Base-by-base conservation (phyloP, 2,113 vertebrate genomes). In the Notiomystis cincta region DNA sequence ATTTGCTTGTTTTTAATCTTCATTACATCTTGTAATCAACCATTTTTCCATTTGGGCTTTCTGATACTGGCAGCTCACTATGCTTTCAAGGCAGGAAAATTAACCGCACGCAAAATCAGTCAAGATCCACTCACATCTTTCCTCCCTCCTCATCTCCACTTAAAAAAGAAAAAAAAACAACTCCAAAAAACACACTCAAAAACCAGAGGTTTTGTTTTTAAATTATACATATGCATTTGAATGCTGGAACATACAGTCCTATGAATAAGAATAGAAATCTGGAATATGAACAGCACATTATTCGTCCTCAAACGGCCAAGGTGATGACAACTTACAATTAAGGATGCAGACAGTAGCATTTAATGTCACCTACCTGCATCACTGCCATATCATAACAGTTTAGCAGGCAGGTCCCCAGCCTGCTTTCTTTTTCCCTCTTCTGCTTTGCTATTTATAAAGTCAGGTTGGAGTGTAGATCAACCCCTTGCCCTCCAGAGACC, bases 381-480 rank as follows among this genome's bases (percentile, higher is more conserved):
- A 93, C 73, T 56, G 3, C 76, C 87, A 89, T 57, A 94, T 84
- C 87, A 80, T 87, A 94, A 96, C 81, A 90, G 65, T 93, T 96
- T 96, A 96, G 92, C 81, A 94, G 91, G 86, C 94, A 92, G 69
- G 82, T 96, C 88, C 95, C 87, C 81, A 91, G 79, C 50, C 72
- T 96, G 72, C 65, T 94, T 95, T 87, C 89, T 90, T 95, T 94
- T 87, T 81, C 91, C 78, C 80, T 93, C 81, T 90, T 90, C 92
- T 96, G 57, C 92, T 97, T 94, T 97, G 94, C 95, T 97, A 96
- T 97, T 97, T 97, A 95, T 97, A 96, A 96, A 97, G 93, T 96
- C 93, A 95, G 72, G 92, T 85, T 96, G 88, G 91, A 96, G 95
- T 61, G 82, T 24, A 96, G 90, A 96, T 93, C 96, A 97, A 95